phyloP scores from a whole-genome alignment of 2,113 vertebrate species.

The Prochilodus magdalenae region DNA sequence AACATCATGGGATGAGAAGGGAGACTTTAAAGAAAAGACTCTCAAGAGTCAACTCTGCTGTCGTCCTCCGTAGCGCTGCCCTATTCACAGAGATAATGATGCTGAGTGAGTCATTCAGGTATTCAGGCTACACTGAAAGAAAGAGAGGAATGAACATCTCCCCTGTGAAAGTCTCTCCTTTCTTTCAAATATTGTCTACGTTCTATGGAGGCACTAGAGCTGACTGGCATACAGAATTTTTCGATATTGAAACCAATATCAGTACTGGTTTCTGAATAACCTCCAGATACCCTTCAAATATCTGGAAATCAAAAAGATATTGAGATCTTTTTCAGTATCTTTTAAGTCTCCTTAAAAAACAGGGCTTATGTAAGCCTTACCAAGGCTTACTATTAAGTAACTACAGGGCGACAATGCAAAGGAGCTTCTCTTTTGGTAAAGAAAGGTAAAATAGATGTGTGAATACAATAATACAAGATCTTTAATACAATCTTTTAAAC shows the following conservation, averaged over 20 bases:
- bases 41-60: conserved; percentile 1
- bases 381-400: too few species aligned
- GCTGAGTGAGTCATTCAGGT: conserved; percentile 53
- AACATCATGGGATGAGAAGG: neutral
- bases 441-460: too few species aligned
- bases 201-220: neutral
- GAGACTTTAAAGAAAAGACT: conserved; percentile 12
- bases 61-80: conserved; percentile 13
- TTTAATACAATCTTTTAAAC: too few species aligned
- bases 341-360: too few species aligned
- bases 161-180: conserved; percentile 6
- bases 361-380: too few species aligned
- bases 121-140: conserved; percentile 16
- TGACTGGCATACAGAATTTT: neutral
- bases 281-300: too few species aligned
- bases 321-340: too few species aligned
- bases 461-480: too few species aligned
- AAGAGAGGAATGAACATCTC: conserved; percentile 18
- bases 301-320: too few species aligned
- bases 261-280: neutral
- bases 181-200: conserved; percentile 13
- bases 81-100: conserved; percentile 42
- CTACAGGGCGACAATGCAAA: too few species aligned
- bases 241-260: neutral
- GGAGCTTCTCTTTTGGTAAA: too few species aligned